These are phyloP conservation scores for Lutraria lutraria DNA, from an alignment of 2,888 invertebrate genomes.

Conservation along the genomic window DNA sequence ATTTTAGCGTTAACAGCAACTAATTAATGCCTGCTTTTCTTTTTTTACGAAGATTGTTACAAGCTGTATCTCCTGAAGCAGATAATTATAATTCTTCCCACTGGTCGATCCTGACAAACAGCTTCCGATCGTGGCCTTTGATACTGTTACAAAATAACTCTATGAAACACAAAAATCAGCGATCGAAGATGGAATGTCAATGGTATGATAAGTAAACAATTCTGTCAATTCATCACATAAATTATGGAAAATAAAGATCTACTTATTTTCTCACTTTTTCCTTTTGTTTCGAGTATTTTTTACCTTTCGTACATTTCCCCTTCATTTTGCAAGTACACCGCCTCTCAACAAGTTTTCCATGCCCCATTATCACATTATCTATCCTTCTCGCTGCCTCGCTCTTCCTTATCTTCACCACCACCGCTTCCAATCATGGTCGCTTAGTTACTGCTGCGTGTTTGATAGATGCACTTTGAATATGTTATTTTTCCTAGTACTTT, in stretches of 20 bases:
- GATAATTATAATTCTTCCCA: neutral
- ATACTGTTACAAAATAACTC: neutral
- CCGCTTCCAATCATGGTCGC: no score
- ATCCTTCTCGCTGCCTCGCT: no score
- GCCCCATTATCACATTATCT: no score
- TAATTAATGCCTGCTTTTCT: constrained; percentile 17
- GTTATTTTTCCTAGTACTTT: no score
- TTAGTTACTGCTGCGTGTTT: no score
- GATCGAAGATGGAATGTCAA: neutral
- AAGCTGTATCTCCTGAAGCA: neutral
- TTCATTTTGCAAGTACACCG: no score
- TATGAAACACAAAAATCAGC: neutral
- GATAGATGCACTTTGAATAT: no score
- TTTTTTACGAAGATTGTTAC: constrained; percentile 5
- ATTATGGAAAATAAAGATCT: neutral
- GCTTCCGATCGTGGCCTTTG: neutral
- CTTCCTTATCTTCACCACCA: no score
- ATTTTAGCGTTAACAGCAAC: constrained; percentile 15
- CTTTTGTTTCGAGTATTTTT: no score
- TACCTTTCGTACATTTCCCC: no score
- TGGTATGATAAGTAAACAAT: neutral
- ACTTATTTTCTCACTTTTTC: no score
- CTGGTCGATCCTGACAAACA: neutral
- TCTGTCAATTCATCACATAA: neutral
- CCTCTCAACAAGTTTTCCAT: no score